A percentile compares a stretch with the other conserved stretches of the same genome.
phyloP scores from a whole-genome alignment of 1,140 invertebrate species.

The Goniozus legneri region DNA sequence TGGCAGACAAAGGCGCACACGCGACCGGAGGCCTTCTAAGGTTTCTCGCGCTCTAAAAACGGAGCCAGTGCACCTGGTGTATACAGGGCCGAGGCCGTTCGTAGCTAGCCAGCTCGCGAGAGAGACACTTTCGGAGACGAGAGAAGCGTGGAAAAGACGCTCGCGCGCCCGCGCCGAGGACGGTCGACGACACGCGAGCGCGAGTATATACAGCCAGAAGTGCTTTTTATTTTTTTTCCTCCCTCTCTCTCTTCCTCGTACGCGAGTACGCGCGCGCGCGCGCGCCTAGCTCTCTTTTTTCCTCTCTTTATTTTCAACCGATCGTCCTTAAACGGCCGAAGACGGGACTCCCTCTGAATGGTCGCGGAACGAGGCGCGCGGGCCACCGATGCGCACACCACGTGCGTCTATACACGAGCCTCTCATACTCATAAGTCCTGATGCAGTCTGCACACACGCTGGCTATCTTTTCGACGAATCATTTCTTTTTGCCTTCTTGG shows the following conservation, averaged over 20 bases:
- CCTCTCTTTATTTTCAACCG: conserved; percentile 33
- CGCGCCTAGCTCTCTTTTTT: conserved; percentile 15
- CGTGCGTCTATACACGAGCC: too few relatives aligned
- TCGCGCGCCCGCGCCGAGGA: too few relatives aligned
- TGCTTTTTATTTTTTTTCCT: conserved; percentile 13
- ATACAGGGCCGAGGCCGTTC: conserved; percentile 16
- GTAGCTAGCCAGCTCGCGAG: too few relatives aligned
- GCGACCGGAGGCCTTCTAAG: conserved; percentile 31
- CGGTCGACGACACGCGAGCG: too few relatives aligned
- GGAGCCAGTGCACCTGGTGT: conserved; percentile 32
- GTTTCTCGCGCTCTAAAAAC: conserved; percentile 33
- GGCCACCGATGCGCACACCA: conserved; percentile 26
- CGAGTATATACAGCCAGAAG: too few relatives aligned
- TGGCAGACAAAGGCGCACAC: conserved; percentile 17
- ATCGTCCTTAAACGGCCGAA: conserved; percentile 43
- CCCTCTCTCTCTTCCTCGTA: conserved; percentile 16
- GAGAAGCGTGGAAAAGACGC: too few relatives aligned
- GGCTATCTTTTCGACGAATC: conserved; percentile 32
- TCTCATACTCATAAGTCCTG: conserved; percentile 29
- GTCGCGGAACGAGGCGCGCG: conserved; percentile 25
- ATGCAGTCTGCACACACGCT: conserved; percentile 15
- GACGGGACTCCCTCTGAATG: conserved; percentile 48
- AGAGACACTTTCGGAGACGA: too few relatives aligned
- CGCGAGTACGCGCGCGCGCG: conserved; percentile 4
- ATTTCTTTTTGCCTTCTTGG: conserved; percentile 20